Conservation (phyloP, 2,888 invertebrate species). For the Crematogaster levior region DNA sequence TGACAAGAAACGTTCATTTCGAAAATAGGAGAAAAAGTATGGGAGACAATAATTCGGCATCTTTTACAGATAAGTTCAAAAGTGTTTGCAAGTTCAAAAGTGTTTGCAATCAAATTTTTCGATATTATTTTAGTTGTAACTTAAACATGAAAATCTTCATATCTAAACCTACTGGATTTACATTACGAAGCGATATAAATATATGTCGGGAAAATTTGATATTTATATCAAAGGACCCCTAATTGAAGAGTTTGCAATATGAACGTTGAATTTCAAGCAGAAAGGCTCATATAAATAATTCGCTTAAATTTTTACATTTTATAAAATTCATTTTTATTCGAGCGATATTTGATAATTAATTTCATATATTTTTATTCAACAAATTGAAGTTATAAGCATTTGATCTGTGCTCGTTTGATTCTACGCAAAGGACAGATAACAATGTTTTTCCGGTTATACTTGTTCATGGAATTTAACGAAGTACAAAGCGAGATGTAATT, state of each 20-base stretch:
- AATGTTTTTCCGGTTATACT: slow-evolving; percentile 44
- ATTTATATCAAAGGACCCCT: slow-evolving; percentile 6
- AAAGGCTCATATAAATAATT: slow-evolving; percentile 16
- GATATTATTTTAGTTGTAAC: background rate
- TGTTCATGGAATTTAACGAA: slow-evolving; percentile 52
- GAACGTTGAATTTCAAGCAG: background rate
- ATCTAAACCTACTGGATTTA: background rate
- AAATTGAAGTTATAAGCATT: slow-evolving; percentile 20
- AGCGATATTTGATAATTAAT: slow-evolving; percentile 27
- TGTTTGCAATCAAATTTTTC: background rate
- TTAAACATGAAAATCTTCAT: background rate
- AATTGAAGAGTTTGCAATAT: background rate
- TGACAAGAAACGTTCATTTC: background rate
- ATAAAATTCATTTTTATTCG: slow-evolving; percentile 13
- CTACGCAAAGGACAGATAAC: slow-evolving; percentile 32
- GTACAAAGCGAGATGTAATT: slow-evolving; percentile 54
- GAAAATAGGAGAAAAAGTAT: background rate
- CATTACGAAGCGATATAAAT: background rate
- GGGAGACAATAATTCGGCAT: background rate
- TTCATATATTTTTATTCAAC: slow-evolving; percentile 31
- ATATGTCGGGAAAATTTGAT: background rate
- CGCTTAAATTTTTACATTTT: background rate
- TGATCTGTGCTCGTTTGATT: slow-evolving; percentile 50
- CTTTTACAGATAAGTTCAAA: slow-evolving; percentile 1
- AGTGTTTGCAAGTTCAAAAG: background rate